Evolutionary conservation across 2,797 vertebrate species (phyloP).

Genomic region (Gymnoscopelus microlampas): DNA sequence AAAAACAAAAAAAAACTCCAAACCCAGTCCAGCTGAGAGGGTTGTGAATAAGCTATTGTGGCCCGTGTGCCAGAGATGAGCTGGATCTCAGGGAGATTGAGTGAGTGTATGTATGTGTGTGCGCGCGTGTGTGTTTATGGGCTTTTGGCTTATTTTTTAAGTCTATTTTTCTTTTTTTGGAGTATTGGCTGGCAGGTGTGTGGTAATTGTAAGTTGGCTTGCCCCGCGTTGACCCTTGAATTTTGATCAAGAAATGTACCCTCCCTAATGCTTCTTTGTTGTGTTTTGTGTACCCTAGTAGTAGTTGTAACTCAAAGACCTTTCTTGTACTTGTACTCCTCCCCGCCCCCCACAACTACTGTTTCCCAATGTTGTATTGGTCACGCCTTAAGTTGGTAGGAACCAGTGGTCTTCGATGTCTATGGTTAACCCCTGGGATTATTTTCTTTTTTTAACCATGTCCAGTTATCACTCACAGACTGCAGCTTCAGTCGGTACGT

Average conservation of each 20-base stretch:
- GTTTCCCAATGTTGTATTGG: background rate
- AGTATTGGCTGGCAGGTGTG: background rate
- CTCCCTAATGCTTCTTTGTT: background rate
- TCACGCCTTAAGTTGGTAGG: background rate
- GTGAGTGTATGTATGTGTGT: too few species aligned
- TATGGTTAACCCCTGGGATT: constrained; percentile 7
- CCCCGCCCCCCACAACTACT: background rate
- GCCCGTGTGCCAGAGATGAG: constrained; percentile 24
- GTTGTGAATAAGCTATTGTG: constrained; percentile 47
- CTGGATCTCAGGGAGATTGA: constrained; percentile 68
- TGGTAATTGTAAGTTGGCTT: background rate
- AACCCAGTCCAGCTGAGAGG: constrained; percentile 43
- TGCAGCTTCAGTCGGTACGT: too few species aligned
- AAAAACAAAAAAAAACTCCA: constrained; percentile 22
- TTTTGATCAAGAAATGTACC: constrained; percentile 21
- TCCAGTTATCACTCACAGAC: constrained; percentile 6
- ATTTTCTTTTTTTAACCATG: constrained; percentile 3
- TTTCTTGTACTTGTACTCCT: background rate
- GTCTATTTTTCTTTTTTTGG: constrained; percentile 10
- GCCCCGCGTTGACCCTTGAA: background rate
- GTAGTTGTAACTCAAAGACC: background rate
- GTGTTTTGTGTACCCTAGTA: background rate
- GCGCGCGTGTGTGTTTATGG: constrained; percentile 39
- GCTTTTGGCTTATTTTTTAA: constrained; percentile 28
- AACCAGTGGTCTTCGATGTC: constrained; percentile 19